Percentiles rank a stretch among this genome's conserved stretches.
phyloP scores from a whole-genome alignment of 2,888 invertebrate genomes.

The Dasypogon diadema region DNA sequence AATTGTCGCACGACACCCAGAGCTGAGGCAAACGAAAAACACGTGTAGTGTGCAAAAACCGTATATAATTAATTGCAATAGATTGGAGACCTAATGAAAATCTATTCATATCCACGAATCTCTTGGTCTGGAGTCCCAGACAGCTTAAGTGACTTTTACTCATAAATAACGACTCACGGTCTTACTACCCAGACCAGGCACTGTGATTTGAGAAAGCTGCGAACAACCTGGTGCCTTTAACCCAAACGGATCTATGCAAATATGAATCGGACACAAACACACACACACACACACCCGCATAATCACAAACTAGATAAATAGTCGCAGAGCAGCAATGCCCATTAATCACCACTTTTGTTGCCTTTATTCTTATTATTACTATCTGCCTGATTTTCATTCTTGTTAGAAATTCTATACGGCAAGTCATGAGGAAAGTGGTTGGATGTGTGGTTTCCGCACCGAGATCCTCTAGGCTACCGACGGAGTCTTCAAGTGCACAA shows the following conservation, averaged over 20 bases:
- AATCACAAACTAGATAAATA: background rate
- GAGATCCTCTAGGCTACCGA: background rate
- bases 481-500: conserved; percentile 16
- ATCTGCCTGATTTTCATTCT: conserved; percentile 24
- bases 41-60: background rate
- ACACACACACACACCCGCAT: background rate
- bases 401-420: conserved; percentile 33
- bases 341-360: conserved; percentile 48
- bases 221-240: background rate
- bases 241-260: background rate
- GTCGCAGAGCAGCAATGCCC: conserved; percentile 19
- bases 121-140: conserved; percentile 18
- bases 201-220: background rate
- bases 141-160: conserved; percentile 24
- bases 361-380: conserved; percentile 35
- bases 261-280: conserved; percentile 10
- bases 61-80: conserved; percentile 31
- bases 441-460: background rate
- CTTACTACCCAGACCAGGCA: background rate
- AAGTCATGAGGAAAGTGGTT: background rate
- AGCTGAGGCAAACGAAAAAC: background rate
- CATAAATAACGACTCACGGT: conserved; percentile 40
- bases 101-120: conserved; percentile 39
- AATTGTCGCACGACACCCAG: no score
- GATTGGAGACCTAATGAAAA: conserved; percentile 30